Percentiles rank a stretch among this genome's conserved stretches.
Evolutionary conservation across 1,140 invertebrate genomes (phyloP).

Genomic region (Drosophila murphyi): DNA sequence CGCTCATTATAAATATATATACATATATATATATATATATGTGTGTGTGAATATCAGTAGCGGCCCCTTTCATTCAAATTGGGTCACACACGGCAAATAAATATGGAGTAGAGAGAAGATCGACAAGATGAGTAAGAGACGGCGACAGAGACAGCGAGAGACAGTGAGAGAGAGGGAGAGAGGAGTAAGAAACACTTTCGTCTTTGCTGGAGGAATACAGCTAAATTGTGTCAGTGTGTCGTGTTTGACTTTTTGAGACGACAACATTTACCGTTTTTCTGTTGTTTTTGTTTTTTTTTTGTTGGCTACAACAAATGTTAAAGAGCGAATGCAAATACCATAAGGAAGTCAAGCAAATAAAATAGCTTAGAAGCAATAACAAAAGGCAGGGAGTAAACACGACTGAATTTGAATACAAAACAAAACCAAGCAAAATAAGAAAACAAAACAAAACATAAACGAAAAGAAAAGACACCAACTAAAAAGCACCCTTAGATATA

Average conservation of each 20-base stretch:
- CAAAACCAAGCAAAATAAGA: background rate
- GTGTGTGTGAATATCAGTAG: slow-evolving; percentile 1
- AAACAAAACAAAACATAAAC: background rate
- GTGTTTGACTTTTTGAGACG: slow-evolving; percentile 51
- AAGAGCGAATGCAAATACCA: slow-evolving; percentile 34
- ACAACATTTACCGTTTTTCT: background rate
- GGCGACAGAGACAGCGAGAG: background rate
- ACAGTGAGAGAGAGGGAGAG: background rate
- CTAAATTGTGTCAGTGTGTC: slow-evolving; percentile 61
- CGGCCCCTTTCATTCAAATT: slow-evolving; percentile 6
- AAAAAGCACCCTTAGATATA: too few species aligned
- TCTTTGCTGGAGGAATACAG: slow-evolving; percentile 6
- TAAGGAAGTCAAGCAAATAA: slow-evolving; percentile 43
- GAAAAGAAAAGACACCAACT: too few species aligned
- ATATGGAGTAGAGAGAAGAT: slow-evolving; percentile 1
- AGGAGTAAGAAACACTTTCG: background rate
- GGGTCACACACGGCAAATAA: slow-evolving; percentile 21
- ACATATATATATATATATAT: background rate
- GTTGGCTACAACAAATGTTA: slow-evolving; percentile 18
- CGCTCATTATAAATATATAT: background rate
- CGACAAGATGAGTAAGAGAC: slow-evolving; percentile 1
- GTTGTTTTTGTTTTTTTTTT: slow-evolving; percentile 1
- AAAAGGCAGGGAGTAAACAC: background rate
- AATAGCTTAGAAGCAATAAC: background rate
- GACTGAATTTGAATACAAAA: slow-evolving; percentile 12